Base-by-base conservation (phyloP, 35 echinoderm and acorn worm genomes). In the Apostichopus parvimensis region DNA sequence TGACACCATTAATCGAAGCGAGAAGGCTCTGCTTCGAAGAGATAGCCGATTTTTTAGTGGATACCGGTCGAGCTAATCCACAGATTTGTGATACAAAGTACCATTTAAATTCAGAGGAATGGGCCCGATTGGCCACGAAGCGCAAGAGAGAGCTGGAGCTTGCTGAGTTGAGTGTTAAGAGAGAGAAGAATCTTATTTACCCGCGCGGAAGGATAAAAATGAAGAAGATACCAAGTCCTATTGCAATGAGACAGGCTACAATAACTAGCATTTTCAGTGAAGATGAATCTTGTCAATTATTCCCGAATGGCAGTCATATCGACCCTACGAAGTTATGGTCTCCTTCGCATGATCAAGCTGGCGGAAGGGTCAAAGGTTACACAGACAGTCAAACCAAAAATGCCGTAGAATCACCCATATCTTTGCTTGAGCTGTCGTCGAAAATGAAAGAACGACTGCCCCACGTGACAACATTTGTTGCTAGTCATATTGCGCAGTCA, bases 11-110 rank as follows among this genome's bases (percentile, higher is more conserved):
- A 8, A 83, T 96, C 26, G 59, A 92, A 57, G 95, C 95, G 4
- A 90, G 85, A 3, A 94, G 87, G 64, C 70, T 92, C 22, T 90
- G 93, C 20, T 77, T 92, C 57, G 73, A 85, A 11, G 87, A 92
- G 10, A 82, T 96, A 8, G 93, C 95, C 14, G 58, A 87, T 18
- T 28, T 94, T 8, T 71, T 96, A 12, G 22, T 86, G 6, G 65
- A 77, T 6, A 84, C 90, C 22, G 95, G 93, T 1, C 87, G 91
- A 34, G 95, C 95, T 14, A 96, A 96, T 72, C 95, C 95, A 45
- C 75, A 90, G 21, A 96, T 96, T 57, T 96, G 95, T 66, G 95
- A 94, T 77, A 56, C 34, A 56, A 28, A 92, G 52, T 79, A 85
- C 75, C 95, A 96, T 25, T 91, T 88, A 77, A 92, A 94, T 77